These are phyloP conservation scores for Lysandra coridon DNA, from an alignment of 2,888 invertebrate species.

Conservation along the genomic window DNA sequence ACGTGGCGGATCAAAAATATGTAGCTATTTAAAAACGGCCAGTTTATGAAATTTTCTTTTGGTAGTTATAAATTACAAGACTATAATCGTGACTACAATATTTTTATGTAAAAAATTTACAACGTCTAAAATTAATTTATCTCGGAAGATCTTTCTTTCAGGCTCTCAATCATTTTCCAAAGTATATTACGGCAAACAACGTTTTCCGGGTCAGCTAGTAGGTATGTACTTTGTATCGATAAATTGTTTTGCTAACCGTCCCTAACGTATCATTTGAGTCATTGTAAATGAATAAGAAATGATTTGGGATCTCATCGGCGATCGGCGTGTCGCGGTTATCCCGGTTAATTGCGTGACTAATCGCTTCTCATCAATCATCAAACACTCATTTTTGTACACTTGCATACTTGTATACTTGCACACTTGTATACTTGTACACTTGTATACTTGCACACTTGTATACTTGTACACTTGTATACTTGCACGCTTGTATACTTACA, in stretches of 20 bases:
- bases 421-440: background rate
- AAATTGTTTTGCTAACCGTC: conserved; percentile 41
- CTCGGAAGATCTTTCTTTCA: no score
- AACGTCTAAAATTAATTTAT: no score
- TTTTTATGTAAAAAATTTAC: no score
- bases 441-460: background rate
- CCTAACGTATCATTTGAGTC: conserved; percentile 28
- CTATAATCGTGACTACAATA: no score
- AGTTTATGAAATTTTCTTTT: background rate
- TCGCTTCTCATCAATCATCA: conserved; percentile 25
- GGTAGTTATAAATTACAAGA: no score
- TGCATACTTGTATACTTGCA: background rate
- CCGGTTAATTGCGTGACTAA: conserved; percentile 33
- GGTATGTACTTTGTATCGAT: background rate
- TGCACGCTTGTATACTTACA: no score
- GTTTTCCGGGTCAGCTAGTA: no score
- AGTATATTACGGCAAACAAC: no score
- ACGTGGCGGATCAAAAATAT: background rate
- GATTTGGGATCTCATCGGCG: conserved; percentile 16
- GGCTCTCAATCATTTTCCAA: no score
- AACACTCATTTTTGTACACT: background rate
- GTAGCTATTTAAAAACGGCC: background rate
- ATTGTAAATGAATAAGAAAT: conserved; percentile 33
- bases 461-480: background rate
- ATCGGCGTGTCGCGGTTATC: conserved; percentile 7